phyloP scores from a whole-genome alignment of 2,797 vertebrate species.

The Hafferia zeledoni region DNA sequence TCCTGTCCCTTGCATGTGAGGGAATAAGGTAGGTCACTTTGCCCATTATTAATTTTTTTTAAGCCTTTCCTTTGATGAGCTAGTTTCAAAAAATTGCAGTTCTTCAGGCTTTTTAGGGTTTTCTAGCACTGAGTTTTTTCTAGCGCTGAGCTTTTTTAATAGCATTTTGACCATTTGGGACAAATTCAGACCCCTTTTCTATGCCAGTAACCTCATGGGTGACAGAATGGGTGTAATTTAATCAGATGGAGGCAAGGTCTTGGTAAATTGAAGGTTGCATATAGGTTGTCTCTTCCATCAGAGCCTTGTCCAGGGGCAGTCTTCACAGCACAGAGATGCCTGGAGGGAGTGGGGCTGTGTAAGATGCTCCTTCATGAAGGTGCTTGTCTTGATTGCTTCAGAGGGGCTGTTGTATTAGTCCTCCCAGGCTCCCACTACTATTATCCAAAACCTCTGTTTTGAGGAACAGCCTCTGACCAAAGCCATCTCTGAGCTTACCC shows the following conservation, averaged over 20 bases:
- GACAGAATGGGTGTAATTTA: not conserved
- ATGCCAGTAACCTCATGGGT: not conserved
- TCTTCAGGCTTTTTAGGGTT: not conserved
- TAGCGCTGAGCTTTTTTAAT: not conserved
- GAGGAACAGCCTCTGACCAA: not conserved
- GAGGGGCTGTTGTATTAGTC: not conserved
- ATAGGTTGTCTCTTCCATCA: not conserved
- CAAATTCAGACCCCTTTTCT: not conserved
- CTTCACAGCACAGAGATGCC: not conserved
- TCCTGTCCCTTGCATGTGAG: not conserved
- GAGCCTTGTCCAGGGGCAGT: rapidly evolving
- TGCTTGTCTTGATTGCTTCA: not conserved
- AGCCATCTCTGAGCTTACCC: not conserved
- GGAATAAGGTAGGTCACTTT: not conserved
- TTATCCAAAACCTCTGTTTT: not conserved
- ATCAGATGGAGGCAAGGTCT: not conserved
- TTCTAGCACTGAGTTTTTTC: not conserved
- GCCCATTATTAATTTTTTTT: not conserved
- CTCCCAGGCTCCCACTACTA: not conserved
- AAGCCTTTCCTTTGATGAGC: not conserved
- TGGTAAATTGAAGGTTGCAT: not conserved
- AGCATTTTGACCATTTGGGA: not conserved
- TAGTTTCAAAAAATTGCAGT: not conserved
- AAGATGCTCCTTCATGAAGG: not conserved
- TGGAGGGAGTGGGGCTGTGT: rapidly evolving